phyloP scores from a whole-genome alignment of 1,140 invertebrate species.

The Globodera rostochiensis region DNA sequence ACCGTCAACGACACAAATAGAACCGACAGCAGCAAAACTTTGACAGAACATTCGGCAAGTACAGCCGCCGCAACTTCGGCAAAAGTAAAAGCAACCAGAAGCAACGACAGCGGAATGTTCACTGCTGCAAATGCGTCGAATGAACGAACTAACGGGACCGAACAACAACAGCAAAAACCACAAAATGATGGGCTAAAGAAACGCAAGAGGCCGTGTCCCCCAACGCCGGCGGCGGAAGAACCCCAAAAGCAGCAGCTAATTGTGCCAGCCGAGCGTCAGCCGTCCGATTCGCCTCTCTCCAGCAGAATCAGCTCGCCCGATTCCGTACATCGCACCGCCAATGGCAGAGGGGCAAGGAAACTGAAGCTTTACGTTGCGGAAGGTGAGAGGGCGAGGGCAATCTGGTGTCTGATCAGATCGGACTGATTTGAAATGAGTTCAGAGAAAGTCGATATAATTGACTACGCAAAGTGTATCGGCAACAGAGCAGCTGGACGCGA shows the following conservation, averaged over 20 bases:
- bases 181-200: not conserved
- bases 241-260: conserved; percentile 28
- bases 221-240: not conserved
- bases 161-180: not conserved
- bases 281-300: conserved; percentile 3
- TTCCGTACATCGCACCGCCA: not conserved
- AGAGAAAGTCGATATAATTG: conserved; percentile 60
- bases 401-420: not conserved
- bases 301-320: conserved; percentile 29
- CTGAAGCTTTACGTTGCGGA: conserved; percentile 59
- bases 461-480: conserved; percentile 62
- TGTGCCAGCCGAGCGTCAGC: not conserved
- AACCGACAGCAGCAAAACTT: not conserved
- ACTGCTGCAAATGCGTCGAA: too few relatives aligned
- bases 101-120: not conserved
- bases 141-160: not conserved
- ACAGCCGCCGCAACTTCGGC: not conserved
- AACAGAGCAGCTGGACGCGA: conserved; percentile 61
- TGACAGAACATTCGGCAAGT: not conserved
- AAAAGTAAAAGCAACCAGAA: not conserved
- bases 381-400: conserved; percentile 1
- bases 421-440: not conserved
- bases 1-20: not conserved
- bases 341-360: conserved; percentile 28
- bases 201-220: not conserved